A percentile compares a stretch with the other conserved stretches of the same genome.
Conservation (phyloP, 2,113 vertebrate species). For the Otis tarda region DNA sequence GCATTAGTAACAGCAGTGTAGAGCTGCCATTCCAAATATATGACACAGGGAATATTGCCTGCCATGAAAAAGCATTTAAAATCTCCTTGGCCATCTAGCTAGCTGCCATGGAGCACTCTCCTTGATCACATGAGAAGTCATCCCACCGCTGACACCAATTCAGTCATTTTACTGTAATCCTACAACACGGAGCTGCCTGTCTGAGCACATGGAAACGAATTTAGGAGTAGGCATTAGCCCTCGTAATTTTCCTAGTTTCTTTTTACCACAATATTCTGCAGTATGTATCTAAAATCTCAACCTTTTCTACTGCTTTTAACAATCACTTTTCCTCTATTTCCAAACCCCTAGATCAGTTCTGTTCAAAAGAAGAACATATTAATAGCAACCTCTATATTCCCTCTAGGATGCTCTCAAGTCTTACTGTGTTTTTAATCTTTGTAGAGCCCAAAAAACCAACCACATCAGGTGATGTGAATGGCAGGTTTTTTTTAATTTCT, state of each 20-base stretch:
- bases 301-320: slow-evolving; percentile 53
- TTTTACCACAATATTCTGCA: slow-evolving; percentile 2
- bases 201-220: neutral
- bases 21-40: neutral
- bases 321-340: slow-evolving; percentile 64
- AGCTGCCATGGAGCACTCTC: neutral
- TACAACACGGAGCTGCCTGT: neutral
- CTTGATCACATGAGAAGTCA: neutral
- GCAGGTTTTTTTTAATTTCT: slow-evolving; percentile 59
- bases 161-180: neutral
- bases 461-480: slow-evolving; percentile 64
- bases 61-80: neutral
- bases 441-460: slow-evolving; percentile 56
- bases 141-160: neutral
- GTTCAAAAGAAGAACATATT: slow-evolving; percentile 66
- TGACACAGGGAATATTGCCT: neutral
- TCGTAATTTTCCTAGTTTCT: slow-evolving; percentile 20
- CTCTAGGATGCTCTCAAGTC: slow-evolving; percentile 60
- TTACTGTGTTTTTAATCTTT: slow-evolving; percentile 75
- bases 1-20: accelerated
- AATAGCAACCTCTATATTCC: slow-evolving; percentile 67
- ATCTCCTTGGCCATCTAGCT: neutral
- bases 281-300: neutral
- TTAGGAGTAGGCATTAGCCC: neutral
- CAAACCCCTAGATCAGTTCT: slow-evolving; percentile 53